A percentile compares a stretch with the other conserved stretches of the same genome.
These are phyloP conservation scores for Arrhamphus sclerolepis DNA, from an alignment of 2,797 vertebrate genomes.

Conservation along the genomic window DNA sequence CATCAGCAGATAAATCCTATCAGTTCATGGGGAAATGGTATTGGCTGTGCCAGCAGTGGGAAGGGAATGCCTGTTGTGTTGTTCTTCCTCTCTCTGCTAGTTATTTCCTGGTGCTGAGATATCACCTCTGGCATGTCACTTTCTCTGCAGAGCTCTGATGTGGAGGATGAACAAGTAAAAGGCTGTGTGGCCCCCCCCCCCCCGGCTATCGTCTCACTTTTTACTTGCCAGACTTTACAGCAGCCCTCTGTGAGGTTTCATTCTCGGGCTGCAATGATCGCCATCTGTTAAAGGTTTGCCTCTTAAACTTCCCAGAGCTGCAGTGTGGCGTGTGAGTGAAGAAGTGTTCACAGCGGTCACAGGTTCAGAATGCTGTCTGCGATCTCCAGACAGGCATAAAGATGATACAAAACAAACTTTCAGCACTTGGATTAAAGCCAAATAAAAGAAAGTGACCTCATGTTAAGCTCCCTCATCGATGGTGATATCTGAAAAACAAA, in stretches of 20 bases:
- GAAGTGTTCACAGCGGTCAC: conserved; percentile 39
- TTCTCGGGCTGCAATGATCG: conserved; percentile 17
- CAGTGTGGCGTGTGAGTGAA: conserved; percentile 29
- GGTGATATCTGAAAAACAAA: not conserved
- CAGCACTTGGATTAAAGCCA: conserved; percentile 18
- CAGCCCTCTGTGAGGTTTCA: conserved; percentile 47
- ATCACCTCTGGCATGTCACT: conserved; percentile 55
- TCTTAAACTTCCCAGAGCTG: conserved; percentile 35
- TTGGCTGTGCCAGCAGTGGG: conserved; percentile 42
- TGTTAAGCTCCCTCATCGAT: conserved; percentile 2
- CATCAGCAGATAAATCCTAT: conserved; percentile 70
- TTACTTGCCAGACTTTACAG: conserved; percentile 31
- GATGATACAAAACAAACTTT: conserved; percentile 21
- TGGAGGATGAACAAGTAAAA: conserved; percentile 27
- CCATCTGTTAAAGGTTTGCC: conserved; percentile 63
- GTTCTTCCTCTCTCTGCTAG: conserved; percentile 60
- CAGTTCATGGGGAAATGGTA: conserved; percentile 49
- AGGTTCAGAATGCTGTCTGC: conserved; percentile 18
- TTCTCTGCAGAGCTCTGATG: conserved; percentile 36
- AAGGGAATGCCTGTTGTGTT: conserved; percentile 54
- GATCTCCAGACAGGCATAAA: conserved; percentile 19
- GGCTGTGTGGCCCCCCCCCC: conserved; percentile 38
- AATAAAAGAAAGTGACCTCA: conserved; percentile 15
- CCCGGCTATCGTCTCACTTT: conserved; percentile 21
- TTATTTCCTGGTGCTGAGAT: conserved; percentile 65